Base-by-base conservation (phyloP, 2,888 invertebrate genomes). In the Cylindroiulus punctatus region DNA sequence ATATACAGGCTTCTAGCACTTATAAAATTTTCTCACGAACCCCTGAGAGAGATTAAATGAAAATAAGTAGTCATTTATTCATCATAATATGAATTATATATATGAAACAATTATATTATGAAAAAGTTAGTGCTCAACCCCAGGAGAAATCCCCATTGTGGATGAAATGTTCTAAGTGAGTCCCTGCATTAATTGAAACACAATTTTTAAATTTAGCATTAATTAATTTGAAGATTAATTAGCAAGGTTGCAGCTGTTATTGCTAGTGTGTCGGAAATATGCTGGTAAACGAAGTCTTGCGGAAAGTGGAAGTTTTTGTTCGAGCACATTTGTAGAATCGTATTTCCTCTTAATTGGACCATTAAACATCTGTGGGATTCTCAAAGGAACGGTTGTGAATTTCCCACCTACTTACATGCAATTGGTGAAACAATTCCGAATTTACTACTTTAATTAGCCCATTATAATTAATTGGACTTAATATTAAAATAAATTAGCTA, bases 171-270 rank as follows among this genome's bases (percentile, higher is more conserved):
- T 65, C 5, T 1, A 3, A 26, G 22, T 10, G 12, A 26, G 1
- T 19, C 26, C 5, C 8, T 65, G 65, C 65, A 65, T 65, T 65
- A 22, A 65, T 65, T 65, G 22, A 65, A 65, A 65, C 26, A 19
- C 65, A 65, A 65, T 26, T 26, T 65, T 65, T 26, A 65, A 65
- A 26, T 65, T 65, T 7, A 65, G 26, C 2, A 65, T 65, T 65
- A 65, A 65, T 65, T 65, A 65, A 65, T 65, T 26, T 65, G 52
- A 57, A n/a, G 19, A 57, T 57, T 57, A 57, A 57, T 57, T 57
- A 57, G n/a, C n/a, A 12, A n/a, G 1, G 52, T 57, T n/a, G 19
- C 52, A n/a, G n/a, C 52, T 17, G 7, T 57, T 57, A n/a, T n/a
- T 36, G 36, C 36, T 2, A 36, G 36, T 7, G 36, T n/a, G n/a